A percentile compares a stretch with the other conserved stretches of the same genome.
Conservation (phyloP, 2,113 vertebrate genomes). For the Sphyrna mokarran region DNA sequence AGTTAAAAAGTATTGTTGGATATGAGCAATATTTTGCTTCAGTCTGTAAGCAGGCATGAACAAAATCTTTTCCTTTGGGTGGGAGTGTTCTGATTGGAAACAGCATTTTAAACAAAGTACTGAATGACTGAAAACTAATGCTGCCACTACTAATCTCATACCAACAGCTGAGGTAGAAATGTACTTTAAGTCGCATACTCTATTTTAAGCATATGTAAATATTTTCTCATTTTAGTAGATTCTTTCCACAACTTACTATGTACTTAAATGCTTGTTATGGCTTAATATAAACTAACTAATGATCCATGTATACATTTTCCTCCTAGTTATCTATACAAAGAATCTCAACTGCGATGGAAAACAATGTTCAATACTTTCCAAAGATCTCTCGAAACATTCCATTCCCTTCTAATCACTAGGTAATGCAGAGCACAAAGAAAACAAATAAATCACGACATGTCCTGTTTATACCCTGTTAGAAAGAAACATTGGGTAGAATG, state of each 20-base stretch:
- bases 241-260: not conserved
- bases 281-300: not conserved
- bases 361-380: not conserved
- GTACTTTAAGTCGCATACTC: not conserved
- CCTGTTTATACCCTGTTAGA: too few relatives aligned
- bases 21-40: not conserved
- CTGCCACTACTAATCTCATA: not conserved
- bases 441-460: too few relatives aligned
- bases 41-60: not conserved
- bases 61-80: not conserved
- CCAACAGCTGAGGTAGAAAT: not conserved
- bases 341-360: not conserved
- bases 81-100: not conserved
- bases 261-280: not conserved
- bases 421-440: too few relatives aligned
- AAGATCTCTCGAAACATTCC: not conserved
- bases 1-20: not conserved
- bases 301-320: not conserved
- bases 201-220: not conserved
- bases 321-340: not conserved
- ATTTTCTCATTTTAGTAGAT: not conserved
- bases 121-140: not conserved
- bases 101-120: not conserved
- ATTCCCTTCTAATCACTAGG: not conserved
- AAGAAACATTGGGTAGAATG: too few relatives aligned